Evolutionary conservation across 1,140 invertebrate species (phyloP), one percentile per base, ranked within the genome.

Genomic region (Drosophila orena): DNA sequence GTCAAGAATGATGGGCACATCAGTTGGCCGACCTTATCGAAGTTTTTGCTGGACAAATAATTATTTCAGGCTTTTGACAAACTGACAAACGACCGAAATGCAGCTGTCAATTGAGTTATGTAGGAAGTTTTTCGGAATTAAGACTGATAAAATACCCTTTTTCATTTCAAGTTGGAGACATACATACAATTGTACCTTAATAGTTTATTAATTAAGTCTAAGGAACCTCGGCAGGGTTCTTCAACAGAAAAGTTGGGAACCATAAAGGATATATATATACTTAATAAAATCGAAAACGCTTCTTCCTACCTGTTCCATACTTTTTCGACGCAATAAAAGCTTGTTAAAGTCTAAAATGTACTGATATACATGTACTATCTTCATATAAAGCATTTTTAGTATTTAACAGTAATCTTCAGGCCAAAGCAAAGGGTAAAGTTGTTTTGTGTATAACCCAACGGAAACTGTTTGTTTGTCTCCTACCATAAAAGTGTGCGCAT

Each of bases 1-100:
- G 65, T 72, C 47, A 88, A 66, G 56, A 88, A 89, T 20, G 64
- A 65, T 65, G 50, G 22, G 22, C 40, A 15, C 65, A 86, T 86
- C 34, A 71, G 44, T 64, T 17, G 24, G 35, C 10, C 17, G 24
- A 15, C 22, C 22, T 35, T 74, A 37, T 46, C 27, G n/a, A 66
- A 66, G 43, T 56, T 55, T 35, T 54, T 15, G 1, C 66, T 35
- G 35, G 10, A 30, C 14, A 69, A 35, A 54, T 47, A 34, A 40
- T 57, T 55, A 20, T 69, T 35, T 40, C 2, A 24, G 42, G 34
- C 35, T 34, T 24, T 15, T 47, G 49, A 5, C 49, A 34, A 55
- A 40, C 17, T 70, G 42, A 70, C 66, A 69, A 47, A 3, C 42
- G 47, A 40, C n/a, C 24, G 17, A 62, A 22, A 47, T 24, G 27